Evolutionary conservation across 2,797 vertebrate genomes (phyloP).

Genomic region (Peromyscus nudipes): DNA sequence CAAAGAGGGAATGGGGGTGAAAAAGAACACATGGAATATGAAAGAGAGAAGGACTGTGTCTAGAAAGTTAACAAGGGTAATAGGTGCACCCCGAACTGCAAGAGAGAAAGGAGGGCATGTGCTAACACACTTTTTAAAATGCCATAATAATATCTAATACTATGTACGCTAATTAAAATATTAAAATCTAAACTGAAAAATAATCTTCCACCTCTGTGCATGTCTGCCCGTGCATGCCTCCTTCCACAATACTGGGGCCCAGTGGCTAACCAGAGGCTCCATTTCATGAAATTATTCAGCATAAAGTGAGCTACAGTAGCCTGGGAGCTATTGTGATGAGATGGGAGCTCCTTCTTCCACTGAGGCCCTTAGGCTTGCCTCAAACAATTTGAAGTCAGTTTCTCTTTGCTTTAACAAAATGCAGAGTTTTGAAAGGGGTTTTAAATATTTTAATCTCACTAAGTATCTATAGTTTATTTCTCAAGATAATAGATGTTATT

Average conservation of each 20-base stretch:
- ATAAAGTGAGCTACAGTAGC: slow-evolving; percentile 21
- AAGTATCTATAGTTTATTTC: slow-evolving; percentile 39
- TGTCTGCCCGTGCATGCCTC: neutral
- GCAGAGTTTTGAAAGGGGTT: slow-evolving; percentile 43
- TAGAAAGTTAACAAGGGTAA: neutral
- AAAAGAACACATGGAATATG: neutral
- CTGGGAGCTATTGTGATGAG: neutral
- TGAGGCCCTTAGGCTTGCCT: slow-evolving; percentile 74
- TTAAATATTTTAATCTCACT: slow-evolving; percentile 47
- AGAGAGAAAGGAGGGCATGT: neutral
- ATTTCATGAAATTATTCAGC: neutral
- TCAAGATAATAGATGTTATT: neutral
- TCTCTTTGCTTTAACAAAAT: slow-evolving; percentile 51
- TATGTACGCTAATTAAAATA: neutral
- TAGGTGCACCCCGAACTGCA: too few species aligned
- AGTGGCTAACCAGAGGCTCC: neutral
- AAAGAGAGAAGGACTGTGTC: neutral
- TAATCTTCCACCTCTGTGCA: neutral
- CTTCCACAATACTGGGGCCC: neutral
- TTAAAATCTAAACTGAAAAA: neutral
- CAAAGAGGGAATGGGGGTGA: neutral
- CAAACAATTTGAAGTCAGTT: slow-evolving; percentile 67
- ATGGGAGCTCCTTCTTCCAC: neutral
- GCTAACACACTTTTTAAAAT: neutral
- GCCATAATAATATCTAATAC: neutral